phyloP scores from a whole-genome alignment of 2,797 vertebrate species.

The Spatula versicolor region DNA sequence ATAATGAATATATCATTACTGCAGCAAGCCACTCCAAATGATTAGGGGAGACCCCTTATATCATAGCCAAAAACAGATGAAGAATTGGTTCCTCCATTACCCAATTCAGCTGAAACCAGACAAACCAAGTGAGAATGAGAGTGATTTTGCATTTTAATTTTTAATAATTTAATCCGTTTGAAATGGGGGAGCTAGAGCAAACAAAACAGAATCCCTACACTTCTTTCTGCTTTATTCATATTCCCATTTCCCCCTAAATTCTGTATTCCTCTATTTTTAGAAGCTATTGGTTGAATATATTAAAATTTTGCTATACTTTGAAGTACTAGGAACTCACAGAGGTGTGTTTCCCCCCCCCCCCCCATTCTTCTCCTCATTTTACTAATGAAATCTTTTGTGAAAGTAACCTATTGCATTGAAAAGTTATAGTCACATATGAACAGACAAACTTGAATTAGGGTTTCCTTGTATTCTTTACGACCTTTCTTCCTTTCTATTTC shows the following conservation, averaged over 20 bases:
- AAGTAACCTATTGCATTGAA: neutral
- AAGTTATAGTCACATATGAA: neutral
- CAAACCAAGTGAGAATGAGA: neutral
- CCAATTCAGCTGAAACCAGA: slow-evolving; percentile 19
- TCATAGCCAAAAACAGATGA: slow-evolving; percentile 19
- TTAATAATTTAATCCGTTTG: slow-evolving; percentile 60
- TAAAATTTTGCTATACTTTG: neutral
- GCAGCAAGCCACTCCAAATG: slow-evolving; percentile 20
- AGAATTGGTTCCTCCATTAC: slow-evolving; percentile 5
- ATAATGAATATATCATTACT: slow-evolving; percentile 29
- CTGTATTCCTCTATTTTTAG: neutral
- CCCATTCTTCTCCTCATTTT: neutral
- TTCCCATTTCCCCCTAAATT: neutral
- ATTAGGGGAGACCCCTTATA: slow-evolving; percentile 27
- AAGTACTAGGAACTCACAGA: neutral
- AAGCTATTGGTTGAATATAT: neutral
- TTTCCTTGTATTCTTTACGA: neutral
- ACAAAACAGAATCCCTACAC: neutral
- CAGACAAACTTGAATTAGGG: neutral
- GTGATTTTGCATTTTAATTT: slow-evolving; percentile 59
- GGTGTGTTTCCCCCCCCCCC: neutral
- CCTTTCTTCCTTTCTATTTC: neutral
- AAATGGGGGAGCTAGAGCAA: slow-evolving; percentile 11
- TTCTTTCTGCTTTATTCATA: neutral
- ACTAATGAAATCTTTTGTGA: neutral